Conservation (phyloP, 2,113 vertebrate genomes). For the Colaptes auratus region DNA sequence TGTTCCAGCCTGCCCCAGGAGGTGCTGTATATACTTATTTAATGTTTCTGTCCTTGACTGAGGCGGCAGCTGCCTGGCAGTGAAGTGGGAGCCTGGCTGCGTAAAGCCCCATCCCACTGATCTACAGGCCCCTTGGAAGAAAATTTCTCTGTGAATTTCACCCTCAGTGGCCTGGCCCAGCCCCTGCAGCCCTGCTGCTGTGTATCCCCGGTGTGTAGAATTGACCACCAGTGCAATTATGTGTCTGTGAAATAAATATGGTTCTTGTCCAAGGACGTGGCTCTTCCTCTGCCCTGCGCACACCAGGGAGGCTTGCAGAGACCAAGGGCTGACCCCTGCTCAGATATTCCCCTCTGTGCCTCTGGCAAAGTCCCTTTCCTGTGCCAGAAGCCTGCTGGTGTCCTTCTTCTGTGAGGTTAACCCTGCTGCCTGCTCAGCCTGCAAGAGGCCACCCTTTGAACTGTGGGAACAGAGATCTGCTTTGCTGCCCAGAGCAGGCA, state of each 20-base stretch:
- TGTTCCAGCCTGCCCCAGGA: slow-evolving; percentile 47
- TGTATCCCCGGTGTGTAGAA: slow-evolving; percentile 29
- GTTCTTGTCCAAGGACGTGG: slow-evolving; percentile 43
- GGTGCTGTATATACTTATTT: slow-evolving; percentile 81
- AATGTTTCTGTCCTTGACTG: slow-evolving; percentile 68
- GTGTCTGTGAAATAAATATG: slow-evolving; percentile 81
- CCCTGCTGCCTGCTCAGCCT: not conserved
- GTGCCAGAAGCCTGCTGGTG: not conserved
- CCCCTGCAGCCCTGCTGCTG: not conserved
- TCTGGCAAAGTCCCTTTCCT: not conserved
- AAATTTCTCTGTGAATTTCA: slow-evolving; percentile 56
- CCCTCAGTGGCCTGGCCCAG: not conserved
- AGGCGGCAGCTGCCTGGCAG: not conserved
- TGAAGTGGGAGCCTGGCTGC: not conserved
- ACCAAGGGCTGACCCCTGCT: not conserved
- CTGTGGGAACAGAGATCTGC: not conserved
- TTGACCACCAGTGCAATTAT: slow-evolving; percentile 51
- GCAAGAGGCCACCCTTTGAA: not conserved
- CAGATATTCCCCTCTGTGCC: not conserved
- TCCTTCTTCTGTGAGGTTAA: not conserved
- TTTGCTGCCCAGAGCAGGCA: not conserved
- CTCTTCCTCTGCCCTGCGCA: not conserved
- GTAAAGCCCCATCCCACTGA: not conserved
- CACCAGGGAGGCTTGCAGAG: not conserved
- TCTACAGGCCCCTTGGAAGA: not conserved